These are phyloP conservation scores for Bucco capensis DNA, from an alignment of 2,113 vertebrate species.

Conservation along the genomic window DNA sequence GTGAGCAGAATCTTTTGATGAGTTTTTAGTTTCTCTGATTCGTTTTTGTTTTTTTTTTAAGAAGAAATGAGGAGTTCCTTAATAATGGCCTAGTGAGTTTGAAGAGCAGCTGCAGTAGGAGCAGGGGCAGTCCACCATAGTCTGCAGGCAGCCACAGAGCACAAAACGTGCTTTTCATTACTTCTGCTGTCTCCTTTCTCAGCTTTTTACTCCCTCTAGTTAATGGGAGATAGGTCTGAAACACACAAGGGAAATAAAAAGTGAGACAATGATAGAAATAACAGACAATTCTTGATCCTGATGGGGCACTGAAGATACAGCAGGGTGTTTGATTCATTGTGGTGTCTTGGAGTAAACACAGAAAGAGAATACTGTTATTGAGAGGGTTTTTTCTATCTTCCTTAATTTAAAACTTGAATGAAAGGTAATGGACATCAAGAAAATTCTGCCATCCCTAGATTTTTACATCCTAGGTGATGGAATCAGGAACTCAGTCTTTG, in stretches of 20 bases:
- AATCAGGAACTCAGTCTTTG: not conserved
- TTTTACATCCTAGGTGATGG: not conserved
- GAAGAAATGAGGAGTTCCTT: not conserved
- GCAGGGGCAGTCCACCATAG: not conserved
- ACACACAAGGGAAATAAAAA: conserved; percentile 43
- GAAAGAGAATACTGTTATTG: not conserved
- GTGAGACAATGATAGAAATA: not conserved
- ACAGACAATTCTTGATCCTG: conserved; percentile 3
- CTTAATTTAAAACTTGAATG: not conserved
- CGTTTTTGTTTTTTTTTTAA: not conserved
- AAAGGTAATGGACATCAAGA: not conserved
- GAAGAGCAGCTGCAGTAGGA: not conserved
- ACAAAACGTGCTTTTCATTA: not conserved
- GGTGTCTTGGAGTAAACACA: not conserved
- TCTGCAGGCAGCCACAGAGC: not conserved
- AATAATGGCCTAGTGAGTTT: not conserved
- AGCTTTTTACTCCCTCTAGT: not conserved
- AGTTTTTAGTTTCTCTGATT: not conserved
- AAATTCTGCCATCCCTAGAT: not conserved
- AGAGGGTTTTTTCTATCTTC: not conserved
- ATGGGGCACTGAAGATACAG: not conserved
- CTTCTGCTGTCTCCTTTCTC: not conserved
- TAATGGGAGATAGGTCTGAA: conserved; percentile 19
- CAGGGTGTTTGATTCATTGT: conserved; percentile 1
- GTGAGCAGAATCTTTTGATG: not conserved